These are phyloP conservation scores for Ormyrus rosae DNA, from an alignment of 2,888 invertebrate genomes.

Conservation along the genomic window DNA sequence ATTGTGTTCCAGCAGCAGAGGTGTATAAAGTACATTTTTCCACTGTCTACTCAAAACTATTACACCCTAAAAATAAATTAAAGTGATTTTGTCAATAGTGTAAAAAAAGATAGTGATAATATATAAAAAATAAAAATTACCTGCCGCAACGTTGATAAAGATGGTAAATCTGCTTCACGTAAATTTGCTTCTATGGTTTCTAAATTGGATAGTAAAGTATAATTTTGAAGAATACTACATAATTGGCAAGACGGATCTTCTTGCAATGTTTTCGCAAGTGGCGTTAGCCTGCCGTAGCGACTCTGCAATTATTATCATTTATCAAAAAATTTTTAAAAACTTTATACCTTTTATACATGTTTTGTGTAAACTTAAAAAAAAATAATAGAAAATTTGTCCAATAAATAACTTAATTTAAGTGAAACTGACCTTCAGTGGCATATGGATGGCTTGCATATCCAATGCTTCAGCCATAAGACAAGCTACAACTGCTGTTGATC, in stretches of 20 bases:
- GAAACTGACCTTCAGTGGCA: slow-evolving; percentile 83
- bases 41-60: slow-evolving; percentile 96
- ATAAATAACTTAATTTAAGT: not conserved
- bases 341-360: too few species aligned
- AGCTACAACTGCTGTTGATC: slow-evolving; percentile 92
- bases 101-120: too few species aligned
- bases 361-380: not conserved
- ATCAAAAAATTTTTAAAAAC: too few species aligned
- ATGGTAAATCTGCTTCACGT: slow-evolving; percentile 89
- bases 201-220: slow-evolving; percentile 87
- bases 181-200: slow-evolving; percentile 89
- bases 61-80: slow-evolving; percentile 83
- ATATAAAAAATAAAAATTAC: slow-evolving; percentile 72
- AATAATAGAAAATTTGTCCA: not conserved
- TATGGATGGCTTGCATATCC: slow-evolving; percentile 90
- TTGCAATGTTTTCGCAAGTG: slow-evolving; percentile 91
- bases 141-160: slow-evolving; percentile 91
- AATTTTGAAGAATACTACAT: slow-evolving; percentile 91
- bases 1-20: slow-evolving; percentile 91
- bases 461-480: slow-evolving; percentile 96
- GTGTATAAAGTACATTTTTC: slow-evolving; percentile 97
- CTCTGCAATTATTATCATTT: slow-evolving; percentile 79
- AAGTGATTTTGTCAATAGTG: not conserved
- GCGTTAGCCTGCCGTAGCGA: slow-evolving; percentile 92
- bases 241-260: slow-evolving; percentile 97